Evolutionary conservation across 2,888 invertebrate species (phyloP).

Genomic region (Torymus texanus): DNA sequence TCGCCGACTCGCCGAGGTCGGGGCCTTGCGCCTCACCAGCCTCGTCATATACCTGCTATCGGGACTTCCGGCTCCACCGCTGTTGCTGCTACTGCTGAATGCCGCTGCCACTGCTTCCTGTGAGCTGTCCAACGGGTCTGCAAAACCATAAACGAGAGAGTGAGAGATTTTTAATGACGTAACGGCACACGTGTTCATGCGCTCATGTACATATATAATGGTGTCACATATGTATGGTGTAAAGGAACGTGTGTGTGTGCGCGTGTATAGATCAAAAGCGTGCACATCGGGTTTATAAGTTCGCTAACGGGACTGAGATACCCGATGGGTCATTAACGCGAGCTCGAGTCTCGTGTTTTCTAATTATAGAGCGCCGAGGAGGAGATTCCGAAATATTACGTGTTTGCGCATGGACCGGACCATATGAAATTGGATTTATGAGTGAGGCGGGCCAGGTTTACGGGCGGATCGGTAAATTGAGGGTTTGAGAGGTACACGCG

Average conservation of each 20-base stretch:
- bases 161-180: slow-evolving; percentile 51
- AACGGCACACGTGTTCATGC: slow-evolving; percentile 32
- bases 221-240: slow-evolving; percentile 10
- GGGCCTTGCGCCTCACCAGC: slow-evolving; percentile 48
- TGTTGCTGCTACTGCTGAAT: slow-evolving; percentile 20
- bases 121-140: slow-evolving; percentile 60
- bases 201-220: not conserved
- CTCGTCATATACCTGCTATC: slow-evolving; percentile 71
- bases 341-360: slow-evolving; percentile 5
- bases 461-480: too few species aligned
- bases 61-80: slow-evolving; percentile 41
- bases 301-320: slow-evolving; percentile 27
- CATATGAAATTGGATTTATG: too few species aligned
- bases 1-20: slow-evolving; percentile 30
- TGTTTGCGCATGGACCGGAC: too few species aligned
- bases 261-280: not conserved
- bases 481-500: too few species aligned
- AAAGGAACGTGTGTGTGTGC: not conserved
- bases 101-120: slow-evolving; percentile 58
- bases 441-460: too few species aligned
- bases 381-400: too few species aligned
- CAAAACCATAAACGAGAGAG: slow-evolving; percentile 54
- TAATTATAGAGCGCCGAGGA: slow-evolving; percentile 19
- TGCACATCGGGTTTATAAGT: slow-evolving; percentile 20
- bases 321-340: slow-evolving; percentile 24